Base-by-base conservation (phyloP, 2,113 vertebrate species). In the Chelonoidis abingdonii region DNA sequence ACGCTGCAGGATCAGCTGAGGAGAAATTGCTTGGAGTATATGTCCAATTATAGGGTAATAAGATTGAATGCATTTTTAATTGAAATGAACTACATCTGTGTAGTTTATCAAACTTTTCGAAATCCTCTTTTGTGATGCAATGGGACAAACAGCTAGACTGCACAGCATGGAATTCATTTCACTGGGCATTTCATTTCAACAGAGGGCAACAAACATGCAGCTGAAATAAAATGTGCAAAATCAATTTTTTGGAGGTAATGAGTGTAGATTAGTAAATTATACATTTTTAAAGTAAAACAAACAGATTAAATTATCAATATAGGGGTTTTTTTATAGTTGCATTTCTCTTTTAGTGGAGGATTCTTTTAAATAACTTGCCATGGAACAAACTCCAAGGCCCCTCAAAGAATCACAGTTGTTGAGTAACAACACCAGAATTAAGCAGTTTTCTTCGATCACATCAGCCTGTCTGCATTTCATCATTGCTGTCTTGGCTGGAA, bases 401-500 rank as follows among this genome's bases (percentile, higher is more conserved):
- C 53, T 88, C 80, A 89, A 87, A 53, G 89, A 94, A 57, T 47
- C 86, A 79, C 57, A 41, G 81, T 22, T 79, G 38, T 88, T 94
- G 89, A 91, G 27, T 50, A 90, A 92, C 44, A 95, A 62, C 29
- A 82, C 76, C 62, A 93, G 25, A 88, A 72, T 72, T n/a, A 85
- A 88, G 31, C 3, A 87, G n/a, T 49, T 95, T 96, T 94, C 62
- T 56, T 88, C 93, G 95, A n/a, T 49, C 87, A 21, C 38, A 82
- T 89, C 93, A 93, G 69, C 10, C 52, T 95, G 41, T 29, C 86
- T 52, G 49, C 72, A 38, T 96, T 80, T 49, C 93, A 57, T 38
- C 54, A 49, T 76, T 38, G 56, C 41, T 79, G 27, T 47, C n/a
- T 65, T 83, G 89, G 78, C 84, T 92, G 59, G 25, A 89, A 94